Evolutionary conservation across 2,113 vertebrate genomes (phyloP), one percentile per base, ranked within the genome.

Genomic region (Osmerus mordax): DNA sequence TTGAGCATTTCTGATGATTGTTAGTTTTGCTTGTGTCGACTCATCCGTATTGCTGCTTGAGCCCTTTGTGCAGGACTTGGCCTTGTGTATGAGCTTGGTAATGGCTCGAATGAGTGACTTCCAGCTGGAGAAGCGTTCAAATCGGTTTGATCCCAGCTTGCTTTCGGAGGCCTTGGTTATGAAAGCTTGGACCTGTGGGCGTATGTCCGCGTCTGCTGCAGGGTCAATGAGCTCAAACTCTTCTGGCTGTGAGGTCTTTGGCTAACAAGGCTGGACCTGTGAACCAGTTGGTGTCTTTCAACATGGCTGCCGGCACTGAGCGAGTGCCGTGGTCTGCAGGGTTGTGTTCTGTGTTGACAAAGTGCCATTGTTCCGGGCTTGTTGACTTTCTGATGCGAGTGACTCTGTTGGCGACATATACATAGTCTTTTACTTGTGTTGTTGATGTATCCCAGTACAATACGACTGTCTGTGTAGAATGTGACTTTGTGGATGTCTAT

Each of bases 401-500:
- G 0, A 80, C 67, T 21, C 66, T 73, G 29, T 73, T 71, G 9
- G 67, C 16, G 0, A 77, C 67, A 52, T 72, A 65, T 0, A 76
- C 47, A 25, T 76, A 67, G 8, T 28, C 71, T 64, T 66, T 62
- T 51, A 1, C 36, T 8, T 5, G 36, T 28, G 56, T 80, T 80
- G 25, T 67, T 13, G 3, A 76, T 80, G 13, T 72, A 73, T 0
- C 70, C 70, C 3, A 77, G 3, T 3, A 71, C 71, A n/a, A 77
- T 60, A 18, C n/a, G 54, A 21, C 71, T 80, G 28, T 80, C 62
- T 16, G 62, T 76, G 67, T 67, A 77, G 32, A 76, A 76, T 11
- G 9, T 76, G 0, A 72, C 36, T 47, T 32, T 2, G 15, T 69
- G 3, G 8, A 67, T 16, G 2, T 73, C 59, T 1, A 23, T 9